These are phyloP conservation scores for Pecten maximus DNA, from an alignment of 2,888 invertebrate genomes.

Conservation along the genomic window DNA sequence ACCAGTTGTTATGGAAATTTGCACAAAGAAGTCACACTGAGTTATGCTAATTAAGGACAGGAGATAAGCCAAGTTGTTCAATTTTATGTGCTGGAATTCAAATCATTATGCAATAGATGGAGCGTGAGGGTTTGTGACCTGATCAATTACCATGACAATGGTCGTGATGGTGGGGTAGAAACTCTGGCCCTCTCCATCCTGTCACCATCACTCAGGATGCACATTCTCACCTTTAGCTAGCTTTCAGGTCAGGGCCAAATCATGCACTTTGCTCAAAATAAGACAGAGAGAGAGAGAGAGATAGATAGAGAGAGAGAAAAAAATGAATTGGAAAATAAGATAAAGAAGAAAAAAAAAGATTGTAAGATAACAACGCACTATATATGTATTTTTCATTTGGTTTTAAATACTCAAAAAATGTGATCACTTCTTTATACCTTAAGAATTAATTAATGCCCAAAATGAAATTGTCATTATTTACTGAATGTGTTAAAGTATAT, in stretches of 20 bases:
- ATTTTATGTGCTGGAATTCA: constrained; percentile 30
- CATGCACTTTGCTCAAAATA: neutral
- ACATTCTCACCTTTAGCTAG: neutral
- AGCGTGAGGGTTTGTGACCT: neutral
- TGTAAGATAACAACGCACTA: too few relatives aligned
- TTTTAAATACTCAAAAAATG: too few relatives aligned
- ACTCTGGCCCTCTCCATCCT: neutral
- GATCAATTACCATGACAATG: neutral
- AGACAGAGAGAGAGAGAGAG: too few relatives aligned
- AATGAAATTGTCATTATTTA: too few relatives aligned
- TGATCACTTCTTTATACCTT: too few relatives aligned
- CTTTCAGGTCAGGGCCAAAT: neutral
- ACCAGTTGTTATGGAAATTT: constrained; percentile 6
- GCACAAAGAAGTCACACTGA: neutral
- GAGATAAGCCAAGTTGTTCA: constrained; percentile 27
- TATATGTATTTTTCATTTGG: too few relatives aligned
- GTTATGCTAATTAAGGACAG: neutral
- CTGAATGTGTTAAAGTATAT: too few relatives aligned
- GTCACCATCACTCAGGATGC: neutral
- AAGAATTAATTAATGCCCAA: too few relatives aligned
- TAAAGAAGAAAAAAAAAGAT: too few relatives aligned
- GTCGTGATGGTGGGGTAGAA: neutral
- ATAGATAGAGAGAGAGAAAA: too few relatives aligned
- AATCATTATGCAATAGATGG: constrained; percentile 2
- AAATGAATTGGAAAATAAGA: too few relatives aligned